Conservation (phyloP, 1,140 invertebrate species). For the Wiebesia pumilae region DNA sequence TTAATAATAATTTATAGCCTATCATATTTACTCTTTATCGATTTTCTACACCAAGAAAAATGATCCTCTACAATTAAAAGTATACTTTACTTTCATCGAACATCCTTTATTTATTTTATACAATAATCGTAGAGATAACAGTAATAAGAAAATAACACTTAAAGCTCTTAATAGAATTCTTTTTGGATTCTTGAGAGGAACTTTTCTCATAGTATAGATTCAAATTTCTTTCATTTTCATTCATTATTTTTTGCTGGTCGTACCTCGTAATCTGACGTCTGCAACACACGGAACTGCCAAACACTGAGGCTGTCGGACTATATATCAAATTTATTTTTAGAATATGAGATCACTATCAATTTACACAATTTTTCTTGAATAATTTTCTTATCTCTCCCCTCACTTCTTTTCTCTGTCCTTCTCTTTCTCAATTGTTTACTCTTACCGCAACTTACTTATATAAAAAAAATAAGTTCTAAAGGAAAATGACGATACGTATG, state of each 20-base stretch:
- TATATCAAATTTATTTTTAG: background rate
- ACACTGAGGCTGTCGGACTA: background rate
- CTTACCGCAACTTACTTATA: background rate
- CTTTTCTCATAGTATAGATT: background rate
- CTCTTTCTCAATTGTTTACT: too few relatives aligned
- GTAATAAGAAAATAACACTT: background rate
- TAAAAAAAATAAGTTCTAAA: background rate
- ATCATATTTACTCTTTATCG: background rate
- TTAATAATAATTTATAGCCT: too few relatives aligned
- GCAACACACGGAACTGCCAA: background rate
- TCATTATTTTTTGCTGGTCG: background rate
- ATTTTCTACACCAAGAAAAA: background rate
- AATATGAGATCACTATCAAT: background rate
- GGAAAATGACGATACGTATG: background rate
- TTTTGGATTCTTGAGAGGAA: conserved; percentile 3
- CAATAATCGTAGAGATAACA: background rate
- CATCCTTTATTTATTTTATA: background rate
- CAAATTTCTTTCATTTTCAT: background rate
- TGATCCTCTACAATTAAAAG: background rate
- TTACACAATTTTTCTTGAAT: background rate
- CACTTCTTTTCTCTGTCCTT: background rate
- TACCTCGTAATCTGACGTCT: conserved; percentile 18
- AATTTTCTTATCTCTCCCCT: background rate
- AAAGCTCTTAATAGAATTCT: background rate
- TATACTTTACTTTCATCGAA: background rate